Evolutionary conservation across 1,140 invertebrate species (phyloP), one percentile per base, ranked within the genome.

Genomic region (Procambarus clarkii): DNA sequence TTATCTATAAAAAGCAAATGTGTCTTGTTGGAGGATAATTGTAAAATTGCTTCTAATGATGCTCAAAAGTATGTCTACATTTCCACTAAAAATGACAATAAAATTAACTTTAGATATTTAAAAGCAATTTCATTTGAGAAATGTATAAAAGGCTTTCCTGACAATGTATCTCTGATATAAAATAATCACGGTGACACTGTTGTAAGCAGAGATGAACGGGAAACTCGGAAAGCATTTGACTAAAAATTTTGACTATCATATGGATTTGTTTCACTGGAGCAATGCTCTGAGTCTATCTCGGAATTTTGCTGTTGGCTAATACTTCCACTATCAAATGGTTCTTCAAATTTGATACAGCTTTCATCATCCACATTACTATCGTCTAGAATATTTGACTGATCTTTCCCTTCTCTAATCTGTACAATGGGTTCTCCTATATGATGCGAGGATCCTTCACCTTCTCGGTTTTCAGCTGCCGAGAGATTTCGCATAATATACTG

Each of bases 361-460:
- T 58, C 86, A 54, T 77, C 87, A 18, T 84, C 90, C 50, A 77
- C n/a, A n/a, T 69, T 21, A 60, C 48, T 34, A 34, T 86, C 88
- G 76, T 58, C 78, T 3, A 80, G 34, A 8, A 79, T 48, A 45
- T 64, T 45, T n/a, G 82, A 48, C 48, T 91, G 84, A 58, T 85
- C 76, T 34, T 84, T 83, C 21, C 88, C 86, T 74, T 93, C 92
- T 71, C 91, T 92, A n/a, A 93, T 93, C 78, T 93, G 92, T 24
- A 93, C 92, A 64, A 93, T 93, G 1, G 92, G 92, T 45, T 93
- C 92, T 46, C 64, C 91, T 76, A 93, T 92, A 24, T 74, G 78
- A 34, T 86, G 78, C 9, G 83, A 90, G 15, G 81, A 50, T 2
- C 74, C 86, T 34, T 50, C 77, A 74, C 82, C 77, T 44, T 78